A percentile compares a stretch with the other conserved stretches of the same genome.
Conservation (phyloP, 2,888 invertebrate genomes). For the Amphipoea lucens region DNA sequence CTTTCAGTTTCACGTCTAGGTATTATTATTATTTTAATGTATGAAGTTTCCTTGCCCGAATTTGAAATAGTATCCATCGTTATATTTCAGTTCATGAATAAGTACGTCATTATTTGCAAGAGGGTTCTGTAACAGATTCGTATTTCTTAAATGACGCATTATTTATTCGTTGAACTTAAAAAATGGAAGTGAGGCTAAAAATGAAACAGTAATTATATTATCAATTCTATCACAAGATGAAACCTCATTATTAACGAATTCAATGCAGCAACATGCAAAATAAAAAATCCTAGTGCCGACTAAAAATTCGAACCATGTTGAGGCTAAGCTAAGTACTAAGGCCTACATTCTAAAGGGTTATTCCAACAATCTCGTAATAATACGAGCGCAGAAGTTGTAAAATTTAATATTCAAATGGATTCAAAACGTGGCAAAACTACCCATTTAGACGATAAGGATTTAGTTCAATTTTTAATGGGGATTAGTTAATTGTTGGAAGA, state of each 20-base stretch:
- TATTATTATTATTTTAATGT: neutral
- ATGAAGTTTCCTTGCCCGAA: neutral
- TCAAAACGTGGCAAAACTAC: constrained; percentile 39
- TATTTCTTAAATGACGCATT: neutral
- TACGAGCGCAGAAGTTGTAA: constrained; percentile 36
- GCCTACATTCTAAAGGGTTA: constrained; percentile 36
- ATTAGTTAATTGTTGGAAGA: constrained; percentile 27
- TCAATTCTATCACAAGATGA: neutral
- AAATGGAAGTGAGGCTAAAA: neutral
- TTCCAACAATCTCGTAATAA: constrained; percentile 53
- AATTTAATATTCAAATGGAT: constrained; percentile 58
- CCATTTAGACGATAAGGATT: constrained; percentile 50
- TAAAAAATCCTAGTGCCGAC: neutral
- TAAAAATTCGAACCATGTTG: constrained; percentile 30
- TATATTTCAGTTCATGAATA: neutral
- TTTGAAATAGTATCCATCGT: neutral
- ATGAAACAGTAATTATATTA: neutral
- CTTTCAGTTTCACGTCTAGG: constrained; percentile 28
- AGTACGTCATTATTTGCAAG: neutral
- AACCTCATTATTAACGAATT: neutral
- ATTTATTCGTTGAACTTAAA: neutral
- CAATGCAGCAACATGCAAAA: constrained; percentile 2
- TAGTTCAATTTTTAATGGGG: constrained; percentile 45
- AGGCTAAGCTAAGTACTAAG: constrained; percentile 24
- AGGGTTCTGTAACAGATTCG: neutral